Base-by-base conservation (phyloP, 2,113 vertebrate species). In the Chinchilla lanigera region DNA sequence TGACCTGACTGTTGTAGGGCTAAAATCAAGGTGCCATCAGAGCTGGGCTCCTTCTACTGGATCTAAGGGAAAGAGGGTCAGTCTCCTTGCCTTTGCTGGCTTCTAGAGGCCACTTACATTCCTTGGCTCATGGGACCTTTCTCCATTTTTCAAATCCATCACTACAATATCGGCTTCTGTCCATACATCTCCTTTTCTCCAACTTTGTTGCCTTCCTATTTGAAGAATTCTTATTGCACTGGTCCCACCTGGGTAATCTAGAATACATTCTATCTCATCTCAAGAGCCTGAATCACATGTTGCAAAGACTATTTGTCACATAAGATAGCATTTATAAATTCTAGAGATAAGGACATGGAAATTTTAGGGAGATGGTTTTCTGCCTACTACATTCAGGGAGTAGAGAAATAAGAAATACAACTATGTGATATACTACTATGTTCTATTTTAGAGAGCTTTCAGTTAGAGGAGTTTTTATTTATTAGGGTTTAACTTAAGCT, bases 361-460 rank as follows among this genome's bases (percentile, higher is more conserved):
- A 60, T 75, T 90, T 44, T 83, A 9, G 60, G 50, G 52, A 77
- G 13, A 22, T 56, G 10, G 44, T 41, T 77, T 91, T 56, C 24
- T 88, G 52, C 83, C 50, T 90, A 3, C 50, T 56, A 78, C 44
- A 52, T 93, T 86, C 69, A 71, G n/a, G 33, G 14, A 84, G 9
- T 87, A 11, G 88, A 69, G 26, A 97, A 88, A 80, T 78, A 60
- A 93, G 82, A 83, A 87, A 87, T 28, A 86, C 87, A 89, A 26
- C 78, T 89, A 7, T 85, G 3, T 69, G 86, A 85, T 60, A 38
- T 91, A 50, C 52, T 84, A 73, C n/a, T n/a, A n/a, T 58, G 14
- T 92, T 47, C 75, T 86, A 20, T 67, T 89, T 90, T 47, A 86
- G 89, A 86, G 69, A 61, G 78, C 54, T 89, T 92, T 92, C 85